These are phyloP conservation scores for Oryctolagus cuniculus DNA, from an alignment of 2,113 vertebrate species.

Conservation along the genomic window mOryCun1.1 NC_091442.1:96787001-96787500, in stretches of 20 bases:
- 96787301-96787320: not conserved
- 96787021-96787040: conserved; percentile 30
- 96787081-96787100: not conserved
- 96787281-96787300: not conserved
- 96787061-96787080: conserved; percentile 33
- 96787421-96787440: not conserved
- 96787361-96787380: not conserved
- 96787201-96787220: not conserved
- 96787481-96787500: not conserved
- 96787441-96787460: not conserved
- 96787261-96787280: not conserved
- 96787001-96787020: not conserved
- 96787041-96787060: not conserved
- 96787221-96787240: not conserved
- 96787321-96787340: not conserved
- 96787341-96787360: not conserved
- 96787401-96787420: not conserved
- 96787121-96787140: not conserved
- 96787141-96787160: not conserved
- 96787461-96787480: not conserved
- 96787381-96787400: not conserved
- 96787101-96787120: not conserved
- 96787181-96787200: not conserved
- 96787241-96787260: not conserved
- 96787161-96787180: conserved; percentile 4